Conservation (phyloP, 2,888 invertebrate genomes). For the Xestia sexstrigata region DNA sequence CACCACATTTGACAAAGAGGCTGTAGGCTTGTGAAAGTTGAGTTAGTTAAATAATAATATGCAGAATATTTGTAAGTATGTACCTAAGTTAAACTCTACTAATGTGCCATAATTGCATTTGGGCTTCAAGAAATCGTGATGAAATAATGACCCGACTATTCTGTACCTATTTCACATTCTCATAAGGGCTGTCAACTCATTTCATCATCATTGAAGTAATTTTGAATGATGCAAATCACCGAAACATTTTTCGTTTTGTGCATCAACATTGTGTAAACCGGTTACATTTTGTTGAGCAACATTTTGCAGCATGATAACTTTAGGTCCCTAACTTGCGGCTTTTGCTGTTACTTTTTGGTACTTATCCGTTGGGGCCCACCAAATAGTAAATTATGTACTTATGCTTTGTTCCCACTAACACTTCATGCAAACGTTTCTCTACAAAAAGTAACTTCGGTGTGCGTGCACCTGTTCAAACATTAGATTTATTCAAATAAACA, state of each 20-base stretch:
- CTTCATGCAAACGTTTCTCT: not conserved
- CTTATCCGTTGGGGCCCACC: not conserved
- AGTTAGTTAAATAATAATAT: not conserved
- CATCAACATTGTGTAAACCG: not conserved
- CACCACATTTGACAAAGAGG: not conserved
- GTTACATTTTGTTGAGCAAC: not conserved
- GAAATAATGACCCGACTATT: not conserved
- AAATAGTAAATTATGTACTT: not conserved
- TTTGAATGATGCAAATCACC: constrained; percentile 4
- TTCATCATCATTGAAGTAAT: constrained; percentile 3
- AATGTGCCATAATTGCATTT: not conserved
- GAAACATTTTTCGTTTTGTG: not conserved
- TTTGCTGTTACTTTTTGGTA: not conserved
- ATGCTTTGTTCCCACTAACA: not conserved
- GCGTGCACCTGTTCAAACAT: not conserved
- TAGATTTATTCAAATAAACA: constrained; percentile 5
- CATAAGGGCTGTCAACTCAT: not conserved
- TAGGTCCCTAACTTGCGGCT: not conserved
- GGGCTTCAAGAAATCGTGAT: not conserved
- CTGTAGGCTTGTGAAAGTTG: not conserved
- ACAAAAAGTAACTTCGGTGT: not conserved
- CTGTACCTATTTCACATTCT: not conserved
- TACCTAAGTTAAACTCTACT: not conserved
- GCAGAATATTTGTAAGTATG: not conserved
- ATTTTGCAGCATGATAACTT: not conserved